Conservation (phyloP, 2,113 vertebrate species). For the Thamnophis sirtalis region DNA sequence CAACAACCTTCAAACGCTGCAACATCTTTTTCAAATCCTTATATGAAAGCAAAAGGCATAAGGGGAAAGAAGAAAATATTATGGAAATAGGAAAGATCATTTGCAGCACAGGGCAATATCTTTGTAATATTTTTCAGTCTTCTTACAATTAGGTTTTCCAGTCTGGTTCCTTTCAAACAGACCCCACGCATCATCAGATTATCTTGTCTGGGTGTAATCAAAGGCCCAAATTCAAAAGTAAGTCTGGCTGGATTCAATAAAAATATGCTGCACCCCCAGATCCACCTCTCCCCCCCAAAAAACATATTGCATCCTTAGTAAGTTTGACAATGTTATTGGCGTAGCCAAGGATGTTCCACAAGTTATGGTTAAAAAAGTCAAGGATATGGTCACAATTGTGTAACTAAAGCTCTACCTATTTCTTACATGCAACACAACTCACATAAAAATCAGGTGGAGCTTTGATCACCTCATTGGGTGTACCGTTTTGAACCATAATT, state of each 20-base stretch:
- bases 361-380: neutral
- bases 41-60: neutral
- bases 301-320: too few relatives aligned
- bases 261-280: neutral
- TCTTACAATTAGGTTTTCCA: neutral
- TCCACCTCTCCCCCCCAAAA: too few relatives aligned
- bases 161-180: neutral
- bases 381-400: neutral
- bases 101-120: neutral
- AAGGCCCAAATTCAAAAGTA: neutral
- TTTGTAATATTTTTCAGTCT: neutral
- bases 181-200: neutral
- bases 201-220: neutral
- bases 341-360: neutral
- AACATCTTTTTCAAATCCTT: neutral
- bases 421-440: neutral
- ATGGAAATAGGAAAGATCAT: neutral
- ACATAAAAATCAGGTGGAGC: neutral
- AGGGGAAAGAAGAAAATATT: neutral
- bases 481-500: neutral
- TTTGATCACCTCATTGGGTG: neutral
- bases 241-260: neutral
- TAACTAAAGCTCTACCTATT: neutral
- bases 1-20: neutral
- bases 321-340: neutral